Evolutionary conservation across 2,797 vertebrate species (phyloP).

Genomic region (Lagodon rhomboides): DNA sequence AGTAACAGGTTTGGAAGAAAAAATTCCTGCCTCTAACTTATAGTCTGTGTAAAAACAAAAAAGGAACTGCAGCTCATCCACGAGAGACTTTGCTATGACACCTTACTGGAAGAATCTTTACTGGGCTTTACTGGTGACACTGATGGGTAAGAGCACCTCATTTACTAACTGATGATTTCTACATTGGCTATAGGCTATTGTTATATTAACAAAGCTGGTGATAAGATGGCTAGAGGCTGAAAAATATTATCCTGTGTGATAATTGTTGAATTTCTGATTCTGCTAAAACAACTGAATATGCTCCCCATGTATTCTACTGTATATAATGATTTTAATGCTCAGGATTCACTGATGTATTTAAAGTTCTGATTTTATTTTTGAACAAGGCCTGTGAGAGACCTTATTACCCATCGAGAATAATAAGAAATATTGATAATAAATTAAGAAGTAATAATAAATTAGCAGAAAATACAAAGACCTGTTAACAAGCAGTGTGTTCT

Average conservation of each 20-base stretch:
- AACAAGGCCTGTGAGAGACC: no score
- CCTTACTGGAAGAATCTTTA: conserved; percentile 6
- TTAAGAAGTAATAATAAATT: no score
- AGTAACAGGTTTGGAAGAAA: neutral
- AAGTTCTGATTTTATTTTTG: neutral
- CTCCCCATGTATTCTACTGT: no score
- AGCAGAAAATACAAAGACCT: no score
- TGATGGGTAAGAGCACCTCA: conserved; percentile 32
- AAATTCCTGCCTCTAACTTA: neutral
- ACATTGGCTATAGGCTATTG: neutral
- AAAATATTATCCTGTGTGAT: neutral
- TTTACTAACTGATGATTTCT: neutral
- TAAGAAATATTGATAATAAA: no score
- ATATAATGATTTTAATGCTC: neutral
- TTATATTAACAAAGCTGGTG: neutral
- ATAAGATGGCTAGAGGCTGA: neutral
- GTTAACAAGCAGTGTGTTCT: no score
- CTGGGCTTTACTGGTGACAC: conserved; percentile 32
- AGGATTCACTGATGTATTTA: neutral
- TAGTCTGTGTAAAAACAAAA: neutral
- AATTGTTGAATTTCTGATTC: neutral
- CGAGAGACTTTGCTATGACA: neutral
- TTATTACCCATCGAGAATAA: no score
- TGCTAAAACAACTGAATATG: no score
- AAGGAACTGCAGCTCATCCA: neutral